Base-by-base conservation (phyloP, 1,140 invertebrate genomes). In the Colletes gigas region DNA sequence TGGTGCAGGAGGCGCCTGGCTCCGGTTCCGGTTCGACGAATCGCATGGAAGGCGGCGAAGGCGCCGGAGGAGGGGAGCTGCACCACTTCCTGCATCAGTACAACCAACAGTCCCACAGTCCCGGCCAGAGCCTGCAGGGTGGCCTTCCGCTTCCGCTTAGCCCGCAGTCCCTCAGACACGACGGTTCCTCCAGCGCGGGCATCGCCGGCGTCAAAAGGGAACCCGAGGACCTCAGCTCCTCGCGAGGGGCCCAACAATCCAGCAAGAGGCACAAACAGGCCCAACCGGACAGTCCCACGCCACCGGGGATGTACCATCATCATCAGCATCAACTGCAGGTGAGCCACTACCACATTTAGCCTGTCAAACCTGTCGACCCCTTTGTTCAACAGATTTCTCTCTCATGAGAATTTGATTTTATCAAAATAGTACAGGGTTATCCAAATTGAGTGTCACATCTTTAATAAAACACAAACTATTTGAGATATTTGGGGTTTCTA, bases 141-240 rank as follows among this genome's bases (percentile, higher is more conserved):
- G 91, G 92, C 50, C 87, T 93, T 85, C 89, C 92, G 60, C 89
- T 93, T 89, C 92, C 93, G 79, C 70, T 93, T 55, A 93, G 93
- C 87, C 93, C 93, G 10, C 92, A 93, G 76, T 92, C 93, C 62
- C 81, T 92, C 76, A 89, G 91, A 81, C 92, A 92, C 87, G 91
- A 93, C 88, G 90, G 93, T 71, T 85, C 91, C 60, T 83, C 90
- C 5, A 86, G 84, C 77, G 88, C 78, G 84, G 94, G 89, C 85
- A 94, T 91, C 88, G 92, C 86, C 89, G 94, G 92, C 87, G 94
- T 96, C 57, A 96, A 96, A 90, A 93, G 95, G 70, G 95, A 96
- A 89, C 95, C 95, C 57, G 95, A 96, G 90, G 95, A 96, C 86
- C 91, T 95, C 62, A 95, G 95, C 84, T 94, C 94, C 66, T 93